Percentiles rank a stretch among this genome's conserved stretches.
These are phyloP conservation scores for Drosophila falleni DNA, from an alignment of 2,888 invertebrate species.

Conservation along the genomic window DNA sequence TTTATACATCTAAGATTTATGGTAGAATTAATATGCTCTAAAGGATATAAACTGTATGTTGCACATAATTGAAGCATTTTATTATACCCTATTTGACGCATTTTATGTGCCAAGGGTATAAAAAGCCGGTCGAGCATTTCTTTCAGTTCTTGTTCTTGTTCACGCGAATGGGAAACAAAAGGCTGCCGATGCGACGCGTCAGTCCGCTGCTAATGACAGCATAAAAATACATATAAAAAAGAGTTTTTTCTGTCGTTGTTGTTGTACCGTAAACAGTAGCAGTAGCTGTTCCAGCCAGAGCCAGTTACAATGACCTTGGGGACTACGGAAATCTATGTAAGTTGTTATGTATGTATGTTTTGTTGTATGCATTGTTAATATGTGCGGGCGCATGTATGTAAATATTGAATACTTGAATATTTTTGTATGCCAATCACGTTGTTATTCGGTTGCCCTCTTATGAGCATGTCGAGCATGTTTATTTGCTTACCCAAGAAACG, in stretches of 20 bases:
- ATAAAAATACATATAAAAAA: slow-evolving; percentile 45
- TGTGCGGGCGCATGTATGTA: slow-evolving; percentile 39
- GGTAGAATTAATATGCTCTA: neutral
- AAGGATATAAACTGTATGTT: neutral
- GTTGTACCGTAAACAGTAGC: slow-evolving; percentile 53
- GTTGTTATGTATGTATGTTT: slow-evolving; percentile 24
- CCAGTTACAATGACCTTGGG: slow-evolving; percentile 77
- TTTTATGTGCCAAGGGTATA: slow-evolving; percentile 29
- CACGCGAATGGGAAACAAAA: slow-evolving; percentile 47
- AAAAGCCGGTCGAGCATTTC: slow-evolving; percentile 46
- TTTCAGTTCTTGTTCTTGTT: slow-evolving; percentile 22
- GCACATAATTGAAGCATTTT: neutral
- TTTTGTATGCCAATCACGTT: slow-evolving; percentile 67
- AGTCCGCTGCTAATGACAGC: slow-evolving; percentile 53
- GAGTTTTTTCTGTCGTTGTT: slow-evolving; percentile 31
- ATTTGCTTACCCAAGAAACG: slow-evolving; percentile 92
- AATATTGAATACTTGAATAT: slow-evolving; percentile 56
- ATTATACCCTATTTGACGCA: slow-evolving; percentile 10
- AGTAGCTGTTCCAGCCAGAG: slow-evolving; percentile 25
- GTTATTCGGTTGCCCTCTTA: slow-evolving; percentile 35
- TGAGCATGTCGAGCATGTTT: slow-evolving; percentile 67
- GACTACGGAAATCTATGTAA: slow-evolving; percentile 49
- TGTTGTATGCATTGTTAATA: slow-evolving; percentile 21
- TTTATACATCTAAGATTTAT: neutral
- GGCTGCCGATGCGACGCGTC: slow-evolving; percentile 24